Evolutionary conservation across 2,113 vertebrate species (phyloP).

Genomic region (Alces alces): DNA sequence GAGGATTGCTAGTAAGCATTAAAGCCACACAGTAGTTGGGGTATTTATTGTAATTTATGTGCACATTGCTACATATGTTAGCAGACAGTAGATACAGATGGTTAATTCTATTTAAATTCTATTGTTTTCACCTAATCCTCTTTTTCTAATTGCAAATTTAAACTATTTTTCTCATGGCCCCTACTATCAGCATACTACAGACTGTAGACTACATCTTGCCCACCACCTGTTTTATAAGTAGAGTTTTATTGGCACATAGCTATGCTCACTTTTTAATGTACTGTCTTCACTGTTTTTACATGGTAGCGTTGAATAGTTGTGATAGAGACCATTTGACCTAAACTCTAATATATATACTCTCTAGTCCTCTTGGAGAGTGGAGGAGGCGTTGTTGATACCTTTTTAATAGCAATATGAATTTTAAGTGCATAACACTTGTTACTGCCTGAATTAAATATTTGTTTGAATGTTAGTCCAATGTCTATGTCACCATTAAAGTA

Average conservation of each 20-base stretch:
- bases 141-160: neutral
- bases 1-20: neutral
- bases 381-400: accelerated
- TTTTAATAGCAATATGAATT: neutral
- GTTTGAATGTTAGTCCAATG: neutral
- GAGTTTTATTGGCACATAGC: neutral
- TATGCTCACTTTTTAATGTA: neutral
- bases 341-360: neutral
- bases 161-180: neutral
- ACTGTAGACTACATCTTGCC: neutral
- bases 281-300: neutral
- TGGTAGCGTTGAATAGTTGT: neutral
- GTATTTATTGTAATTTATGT: neutral
- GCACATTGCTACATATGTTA: neutral
- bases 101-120: neutral
- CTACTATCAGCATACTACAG: accelerated
- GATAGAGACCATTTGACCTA: neutral
- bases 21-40: neutral
- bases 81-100: neutral
- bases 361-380: neutral
- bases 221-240: neutral
- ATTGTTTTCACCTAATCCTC: neutral
- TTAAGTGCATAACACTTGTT: neutral
- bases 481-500: neutral
- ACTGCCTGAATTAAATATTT: neutral